phyloP scores from a whole-genome alignment of 2,888 invertebrate species.

The Nezara viridula region DNA sequence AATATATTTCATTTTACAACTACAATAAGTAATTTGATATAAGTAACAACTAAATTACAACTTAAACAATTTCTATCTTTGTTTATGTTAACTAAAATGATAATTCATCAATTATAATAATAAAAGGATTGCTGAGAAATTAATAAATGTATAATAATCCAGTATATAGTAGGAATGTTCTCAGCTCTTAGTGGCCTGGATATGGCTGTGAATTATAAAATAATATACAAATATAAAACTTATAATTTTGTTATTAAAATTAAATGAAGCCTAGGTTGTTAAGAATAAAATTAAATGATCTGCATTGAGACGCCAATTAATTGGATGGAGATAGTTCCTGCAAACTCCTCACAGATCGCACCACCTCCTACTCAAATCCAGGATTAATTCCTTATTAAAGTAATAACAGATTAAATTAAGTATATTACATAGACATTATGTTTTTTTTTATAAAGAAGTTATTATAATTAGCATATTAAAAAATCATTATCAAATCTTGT shows the following conservation, averaged over 20 bases:
- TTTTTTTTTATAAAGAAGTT: neutral
- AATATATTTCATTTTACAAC: neutral
- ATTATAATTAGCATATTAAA: neutral
- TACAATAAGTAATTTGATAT: neutral
- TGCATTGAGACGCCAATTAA: neutral
- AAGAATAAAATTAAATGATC: neutral
- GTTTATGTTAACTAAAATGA: neutral
- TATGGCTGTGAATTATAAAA: neutral
- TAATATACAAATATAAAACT: neutral
- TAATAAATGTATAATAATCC: no score
- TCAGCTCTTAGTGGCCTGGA: neutral
- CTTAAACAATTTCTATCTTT: no score
- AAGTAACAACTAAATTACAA: no score
- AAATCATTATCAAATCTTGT: neutral
- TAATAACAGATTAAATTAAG: neutral
- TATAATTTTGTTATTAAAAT: neutral
- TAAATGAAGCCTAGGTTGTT: neutral
- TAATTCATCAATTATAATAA: neutral
- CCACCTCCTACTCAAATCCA: neutral
- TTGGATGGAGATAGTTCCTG: neutral
- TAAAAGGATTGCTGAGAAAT: neutral
- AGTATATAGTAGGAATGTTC: no score
- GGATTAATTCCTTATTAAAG: neutral
- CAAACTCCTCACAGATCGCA: slow-evolving; percentile 18
- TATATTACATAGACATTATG: neutral